Conservation (phyloP, 2,888 invertebrate genomes). For the Drosophila nigricruria region DNA sequence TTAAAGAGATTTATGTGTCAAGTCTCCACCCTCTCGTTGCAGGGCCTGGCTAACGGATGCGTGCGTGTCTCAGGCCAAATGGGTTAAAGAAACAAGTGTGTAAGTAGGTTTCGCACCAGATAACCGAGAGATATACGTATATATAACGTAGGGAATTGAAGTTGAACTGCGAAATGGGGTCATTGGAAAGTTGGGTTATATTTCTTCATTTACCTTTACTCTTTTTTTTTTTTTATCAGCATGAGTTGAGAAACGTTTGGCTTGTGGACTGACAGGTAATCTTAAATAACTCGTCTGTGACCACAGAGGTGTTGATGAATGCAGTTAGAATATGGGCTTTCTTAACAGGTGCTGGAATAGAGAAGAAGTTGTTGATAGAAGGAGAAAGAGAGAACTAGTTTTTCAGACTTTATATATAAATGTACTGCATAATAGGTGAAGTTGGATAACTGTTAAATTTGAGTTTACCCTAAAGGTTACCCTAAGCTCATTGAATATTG, state of each 20-base stretch:
- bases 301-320: slow-evolving; percentile 47
- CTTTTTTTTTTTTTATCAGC: slow-evolving; percentile 37
- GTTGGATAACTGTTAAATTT: neutral
- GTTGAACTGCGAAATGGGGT: slow-evolving; percentile 56
- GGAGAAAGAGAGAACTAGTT: slow-evolving; percentile 10
- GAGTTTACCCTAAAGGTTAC: no score
- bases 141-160: slow-evolving; percentile 26
- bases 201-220: slow-evolving; percentile 15
- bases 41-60: slow-evolving; percentile 27
- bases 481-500: no score
- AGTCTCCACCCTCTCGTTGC: slow-evolving; percentile 35
- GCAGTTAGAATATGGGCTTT: slow-evolving; percentile 12
- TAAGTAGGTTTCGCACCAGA: slow-evolving; percentile 53
- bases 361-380: neutral
- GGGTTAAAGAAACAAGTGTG: slow-evolving; percentile 55
- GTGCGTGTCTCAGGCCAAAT: slow-evolving; percentile 50
- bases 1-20: slow-evolving; percentile 65
- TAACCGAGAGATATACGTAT: slow-evolving; percentile 29
- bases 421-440: neutral
- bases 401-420: neutral
- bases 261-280: slow-evolving; percentile 41
- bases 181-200: slow-evolving; percentile 67
- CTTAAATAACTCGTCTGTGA: slow-evolving; percentile 31
- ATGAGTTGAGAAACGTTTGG: slow-evolving; percentile 35
- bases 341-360: slow-evolving; percentile 25